phyloP scores from a whole-genome alignment of 2,113 vertebrate species.

The Laticauda laticaudata region DNA sequence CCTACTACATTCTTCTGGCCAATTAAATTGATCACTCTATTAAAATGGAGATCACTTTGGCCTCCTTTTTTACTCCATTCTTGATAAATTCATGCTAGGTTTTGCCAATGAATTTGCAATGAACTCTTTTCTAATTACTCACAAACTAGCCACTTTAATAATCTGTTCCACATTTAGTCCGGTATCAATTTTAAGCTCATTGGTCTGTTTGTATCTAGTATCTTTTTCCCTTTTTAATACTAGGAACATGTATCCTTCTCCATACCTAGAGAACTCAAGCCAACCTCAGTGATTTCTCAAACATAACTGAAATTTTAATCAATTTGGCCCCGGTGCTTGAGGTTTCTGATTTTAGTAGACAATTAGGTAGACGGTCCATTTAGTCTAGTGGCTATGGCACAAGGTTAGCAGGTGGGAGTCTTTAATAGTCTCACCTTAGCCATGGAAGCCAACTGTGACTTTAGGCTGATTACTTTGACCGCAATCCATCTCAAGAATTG shows the following conservation, averaged over 20 bases:
- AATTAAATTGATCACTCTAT: not conserved
- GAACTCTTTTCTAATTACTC: not conserved
- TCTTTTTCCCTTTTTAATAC: not conserved
- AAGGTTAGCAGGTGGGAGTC: too few relatives aligned
- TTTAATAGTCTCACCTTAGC: too few relatives aligned
- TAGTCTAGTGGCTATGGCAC: not conserved
- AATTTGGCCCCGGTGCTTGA: not conserved
- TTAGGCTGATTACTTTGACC: not conserved
- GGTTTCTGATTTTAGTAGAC: not conserved
- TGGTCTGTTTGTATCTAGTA: not conserved
- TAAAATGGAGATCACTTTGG: not conserved
- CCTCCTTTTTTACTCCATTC: not conserved
- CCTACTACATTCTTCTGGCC: not conserved
- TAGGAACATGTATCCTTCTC: not conserved
- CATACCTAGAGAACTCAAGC: not conserved
- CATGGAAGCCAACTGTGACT: not conserved
- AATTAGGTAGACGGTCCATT: not conserved
- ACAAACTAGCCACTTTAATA: not conserved
- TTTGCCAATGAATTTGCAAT: not conserved
- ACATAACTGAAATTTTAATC: not conserved
- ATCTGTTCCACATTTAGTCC: not conserved
- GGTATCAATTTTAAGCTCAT: not conserved
- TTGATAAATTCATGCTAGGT: not conserved
- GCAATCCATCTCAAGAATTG: not conserved
- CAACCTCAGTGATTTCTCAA: not conserved